phyloP scores from a whole-genome alignment of 2,113 vertebrate species.

The Eurypyga helias region DNA sequence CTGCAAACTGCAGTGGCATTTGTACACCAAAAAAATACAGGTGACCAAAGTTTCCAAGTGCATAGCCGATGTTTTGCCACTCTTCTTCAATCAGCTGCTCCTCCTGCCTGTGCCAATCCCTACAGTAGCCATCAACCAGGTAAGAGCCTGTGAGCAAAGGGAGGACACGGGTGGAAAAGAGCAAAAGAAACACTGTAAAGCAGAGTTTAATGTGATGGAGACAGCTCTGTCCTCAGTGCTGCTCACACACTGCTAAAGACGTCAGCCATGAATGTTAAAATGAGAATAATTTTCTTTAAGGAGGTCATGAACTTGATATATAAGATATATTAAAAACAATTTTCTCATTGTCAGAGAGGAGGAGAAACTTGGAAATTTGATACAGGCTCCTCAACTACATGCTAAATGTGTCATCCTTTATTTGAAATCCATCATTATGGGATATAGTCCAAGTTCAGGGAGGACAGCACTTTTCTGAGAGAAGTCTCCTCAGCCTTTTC shows the following conservation, averaged over 20 bases:
- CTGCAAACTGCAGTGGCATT: fast-evolving
- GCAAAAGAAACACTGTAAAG: fast-evolving
- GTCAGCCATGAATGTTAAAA: background rate
- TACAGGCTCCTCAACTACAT: fast-evolving
- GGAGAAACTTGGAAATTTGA: background rate
- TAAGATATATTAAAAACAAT: background rate
- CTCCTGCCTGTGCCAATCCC: background rate
- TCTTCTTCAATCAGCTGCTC: background rate
- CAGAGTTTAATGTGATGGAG: background rate
- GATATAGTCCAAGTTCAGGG: background rate
- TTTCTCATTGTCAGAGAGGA: background rate
- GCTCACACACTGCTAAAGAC: background rate
- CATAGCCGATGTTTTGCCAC: background rate
- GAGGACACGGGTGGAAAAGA: background rate
- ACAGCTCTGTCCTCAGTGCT: background rate
- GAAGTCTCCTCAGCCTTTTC: background rate
- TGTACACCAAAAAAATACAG: background rate
- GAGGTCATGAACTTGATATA: background rate
- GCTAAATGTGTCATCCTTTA: background rate
- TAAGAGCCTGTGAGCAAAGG: fast-evolving
- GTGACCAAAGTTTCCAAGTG: background rate
- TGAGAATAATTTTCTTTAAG: background rate
- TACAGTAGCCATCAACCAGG: background rate
- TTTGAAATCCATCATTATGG: background rate
- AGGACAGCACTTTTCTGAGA: background rate